phyloP scores from a whole-genome alignment of 2,797 vertebrate genomes.

The Masticophis lateralis region DNA sequence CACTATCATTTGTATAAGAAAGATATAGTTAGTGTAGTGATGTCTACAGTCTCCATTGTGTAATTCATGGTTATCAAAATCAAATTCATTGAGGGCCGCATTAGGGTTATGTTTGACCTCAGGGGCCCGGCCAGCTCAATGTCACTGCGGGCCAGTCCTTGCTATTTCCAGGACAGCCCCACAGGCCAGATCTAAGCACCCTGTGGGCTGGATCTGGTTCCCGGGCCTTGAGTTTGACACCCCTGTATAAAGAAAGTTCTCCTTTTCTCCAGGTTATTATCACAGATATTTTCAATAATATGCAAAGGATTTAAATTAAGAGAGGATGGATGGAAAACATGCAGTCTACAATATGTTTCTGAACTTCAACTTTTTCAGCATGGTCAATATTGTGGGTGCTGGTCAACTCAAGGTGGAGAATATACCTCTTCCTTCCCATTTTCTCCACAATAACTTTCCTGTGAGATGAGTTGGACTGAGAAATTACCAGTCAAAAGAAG shows the following conservation, averaged over 20 bases:
- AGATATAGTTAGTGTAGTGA: neutral
- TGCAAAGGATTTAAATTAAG: neutral
- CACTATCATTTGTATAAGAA: constrained; percentile 21
- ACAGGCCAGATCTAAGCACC: too few species aligned
- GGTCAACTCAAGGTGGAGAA: neutral
- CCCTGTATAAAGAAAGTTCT: neutral
- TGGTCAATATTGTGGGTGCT: neutral
- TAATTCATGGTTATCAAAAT: neutral
- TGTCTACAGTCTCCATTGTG: constrained; percentile 5
- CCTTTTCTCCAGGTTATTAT: constrained; percentile 23
- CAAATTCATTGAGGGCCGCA: too few species aligned
- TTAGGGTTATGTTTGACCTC: too few species aligned
- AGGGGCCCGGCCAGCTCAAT: too few species aligned
- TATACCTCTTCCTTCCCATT: neutral
- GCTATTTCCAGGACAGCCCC: too few species aligned
- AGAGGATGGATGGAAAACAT: neutral
- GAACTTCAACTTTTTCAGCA: neutral
- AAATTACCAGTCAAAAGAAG: neutral
- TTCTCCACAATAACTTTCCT: neutral
- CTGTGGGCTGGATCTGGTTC: too few species aligned
- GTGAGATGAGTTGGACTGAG: neutral
- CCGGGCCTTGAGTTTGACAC: too few species aligned
- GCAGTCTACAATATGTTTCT: neutral
- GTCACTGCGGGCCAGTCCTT: too few species aligned
- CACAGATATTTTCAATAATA: constrained; percentile 16